phyloP scores from a whole-genome alignment of 1,140 invertebrate species.

The Cotesia typhae region DNA sequence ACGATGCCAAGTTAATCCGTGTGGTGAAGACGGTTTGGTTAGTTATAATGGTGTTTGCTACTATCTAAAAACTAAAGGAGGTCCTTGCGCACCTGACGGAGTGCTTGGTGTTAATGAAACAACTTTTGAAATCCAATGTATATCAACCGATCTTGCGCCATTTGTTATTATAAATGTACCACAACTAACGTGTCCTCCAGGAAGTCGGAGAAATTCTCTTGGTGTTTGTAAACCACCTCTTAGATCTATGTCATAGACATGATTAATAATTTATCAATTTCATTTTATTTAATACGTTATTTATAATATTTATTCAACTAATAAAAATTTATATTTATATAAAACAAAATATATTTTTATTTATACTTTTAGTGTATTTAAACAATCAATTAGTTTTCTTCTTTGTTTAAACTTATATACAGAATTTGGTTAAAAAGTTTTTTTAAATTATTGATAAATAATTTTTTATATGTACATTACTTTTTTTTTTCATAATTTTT shows the following conservation, averaged over 20 bases:
- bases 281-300: background rate
- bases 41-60: slow-evolving; percentile 66
- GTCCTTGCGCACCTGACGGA: slow-evolving; percentile 54
- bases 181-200: slow-evolving; percentile 46
- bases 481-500: too few species aligned
- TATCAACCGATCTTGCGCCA: slow-evolving; percentile 33
- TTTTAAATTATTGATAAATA: too few species aligned
- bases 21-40: slow-evolving; percentile 63
- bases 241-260: slow-evolving; percentile 5
- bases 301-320: slow-evolving; percentile 29
- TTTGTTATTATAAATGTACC: slow-evolving; percentile 49
- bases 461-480: too few species aligned
- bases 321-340: slow-evolving; percentile 15
- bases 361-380: too few species aligned
- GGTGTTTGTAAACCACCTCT: slow-evolving; percentile 47
- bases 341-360: too few species aligned
- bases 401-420: too few species aligned
- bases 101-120: slow-evolving; percentile 50
- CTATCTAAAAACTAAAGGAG: slow-evolving; percentile 55
- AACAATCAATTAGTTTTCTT: too few species aligned
- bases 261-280: background rate
- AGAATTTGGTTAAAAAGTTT: too few species aligned
- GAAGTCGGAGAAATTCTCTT: slow-evolving; percentile 49
- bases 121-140: slow-evolving; percentile 54
- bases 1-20: slow-evolving; percentile 70